phyloP scores from a whole-genome alignment of 2,888 invertebrate genomes.

The Polydrusus cervinus region DNA sequence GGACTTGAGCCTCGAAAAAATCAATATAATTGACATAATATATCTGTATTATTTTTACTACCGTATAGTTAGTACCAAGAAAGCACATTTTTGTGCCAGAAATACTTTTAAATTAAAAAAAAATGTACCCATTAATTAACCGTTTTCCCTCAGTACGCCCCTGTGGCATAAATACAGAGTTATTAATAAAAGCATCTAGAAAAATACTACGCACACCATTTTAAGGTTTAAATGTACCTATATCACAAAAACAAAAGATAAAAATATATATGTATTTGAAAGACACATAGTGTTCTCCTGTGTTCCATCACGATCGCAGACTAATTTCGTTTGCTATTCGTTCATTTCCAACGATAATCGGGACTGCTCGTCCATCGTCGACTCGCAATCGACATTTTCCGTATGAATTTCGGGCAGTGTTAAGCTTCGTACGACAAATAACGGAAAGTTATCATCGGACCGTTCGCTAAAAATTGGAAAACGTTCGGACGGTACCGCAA shows the following conservation, averaged over 20 bases:
- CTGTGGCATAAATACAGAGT: slow-evolving; percentile 38
- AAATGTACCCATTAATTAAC: slow-evolving; percentile 34
- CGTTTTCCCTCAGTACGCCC: slow-evolving; percentile 21
- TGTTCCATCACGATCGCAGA: slow-evolving; percentile 8
- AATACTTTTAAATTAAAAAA: slow-evolving; percentile 6
- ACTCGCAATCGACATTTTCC: slow-evolving; percentile 23
- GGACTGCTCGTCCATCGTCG: slow-evolving; percentile 17
- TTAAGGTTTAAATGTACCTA: slow-evolving; percentile 51
- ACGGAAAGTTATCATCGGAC: not conserved
- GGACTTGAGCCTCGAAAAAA: slow-evolving; percentile 36
- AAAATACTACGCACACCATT: slow-evolving; percentile 52
- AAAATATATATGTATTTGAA: slow-evolving; percentile 37
- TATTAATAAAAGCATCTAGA: slow-evolving; percentile 51
- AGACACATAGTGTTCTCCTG: slow-evolving; percentile 42
- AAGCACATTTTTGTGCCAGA: slow-evolving; percentile 44
- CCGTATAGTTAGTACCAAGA: slow-evolving; percentile 1
- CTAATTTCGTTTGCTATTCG: slow-evolving; percentile 1
- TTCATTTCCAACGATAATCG: slow-evolving; percentile 14
- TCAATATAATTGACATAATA: slow-evolving; percentile 40
- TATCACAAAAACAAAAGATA: slow-evolving; percentile 52
- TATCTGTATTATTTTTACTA: not conserved
- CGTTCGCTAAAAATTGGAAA: not conserved
- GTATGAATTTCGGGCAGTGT: slow-evolving; percentile 15
- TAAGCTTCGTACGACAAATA: not conserved
- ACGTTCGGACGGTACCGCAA: not conserved